Base-by-base conservation (phyloP, 2,113 vertebrate genomes). In the Dromas ardeola region DNA sequence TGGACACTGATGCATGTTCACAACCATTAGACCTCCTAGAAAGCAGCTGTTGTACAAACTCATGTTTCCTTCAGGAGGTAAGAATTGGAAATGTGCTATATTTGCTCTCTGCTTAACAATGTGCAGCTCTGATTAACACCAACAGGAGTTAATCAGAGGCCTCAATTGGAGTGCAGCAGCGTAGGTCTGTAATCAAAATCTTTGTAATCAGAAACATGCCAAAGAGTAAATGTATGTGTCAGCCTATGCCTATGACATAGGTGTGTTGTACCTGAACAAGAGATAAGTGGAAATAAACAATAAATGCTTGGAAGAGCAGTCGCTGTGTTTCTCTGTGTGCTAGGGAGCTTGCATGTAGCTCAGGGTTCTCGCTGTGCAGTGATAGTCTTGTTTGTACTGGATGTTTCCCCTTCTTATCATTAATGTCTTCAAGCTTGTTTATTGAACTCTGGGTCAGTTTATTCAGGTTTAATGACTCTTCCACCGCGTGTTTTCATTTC, bases 381-480 rank as follows among this genome's bases (percentile, higher is more conserved):
- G 82, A 76, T 81, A 38, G 14, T 80, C 43, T 59, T 95, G 65
- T 96, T 94, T 94, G 87, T 93, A 86, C 92, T 94, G 85, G 66
- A 88, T 92, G 86, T 95, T 89, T 96, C 87, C 81, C 43, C 71
- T 89, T 92, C 96, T 97, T 97, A 97, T 97, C 96, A 66, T 72
- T 83, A 78, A 61, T 53, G 95, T 87, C 95, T 93, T 96, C 81
- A 93, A 90, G 74, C 81, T 94, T 98, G 94, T 97, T 97, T 97
- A 93, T 90, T 97, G 97, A 97, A 96, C 94, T 95, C 79, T 83
- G 52, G 96, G 96, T 96, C 93, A 96, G 97, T 97, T 98, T 97
- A 97, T 95, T 97, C 93, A 97, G 94, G 95, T 94, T 97, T 97
- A 97, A 96, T 97, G 96, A 91, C 91, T 94, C 91, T 80, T 96